Percentiles rank a stretch among this genome's conserved stretches.
Conservation (phyloP, 1,140 invertebrate species). For the Microplitis mediator region DNA sequence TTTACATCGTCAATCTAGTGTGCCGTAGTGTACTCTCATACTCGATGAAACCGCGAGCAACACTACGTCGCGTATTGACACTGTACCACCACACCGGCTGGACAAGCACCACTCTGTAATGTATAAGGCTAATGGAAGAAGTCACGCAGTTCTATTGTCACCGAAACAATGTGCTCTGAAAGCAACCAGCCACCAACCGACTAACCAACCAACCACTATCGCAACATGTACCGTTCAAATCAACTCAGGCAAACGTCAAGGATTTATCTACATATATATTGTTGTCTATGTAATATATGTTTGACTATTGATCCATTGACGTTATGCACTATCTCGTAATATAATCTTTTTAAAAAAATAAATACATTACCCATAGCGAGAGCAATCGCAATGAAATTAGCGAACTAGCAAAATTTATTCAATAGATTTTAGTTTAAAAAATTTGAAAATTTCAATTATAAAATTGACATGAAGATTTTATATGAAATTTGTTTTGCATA, state of each 20-base stretch:
- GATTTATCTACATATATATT: not conserved
- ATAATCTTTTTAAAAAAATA: too few species aligned
- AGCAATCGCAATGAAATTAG: too few species aligned
- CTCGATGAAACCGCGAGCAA: conserved; percentile 2
- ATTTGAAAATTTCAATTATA: too few species aligned
- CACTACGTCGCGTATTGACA: conserved; percentile 37
- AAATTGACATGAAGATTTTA: too few species aligned
- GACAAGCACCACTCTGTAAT: conserved; percentile 44
- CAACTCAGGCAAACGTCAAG: not conserved
- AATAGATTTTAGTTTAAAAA: too few species aligned
- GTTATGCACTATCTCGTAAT: too few species aligned
- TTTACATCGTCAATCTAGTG: not conserved
- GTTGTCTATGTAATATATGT: not conserved
- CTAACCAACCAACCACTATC: not conserved
- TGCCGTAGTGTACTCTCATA: not conserved
- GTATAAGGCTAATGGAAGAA: conserved; percentile 53
- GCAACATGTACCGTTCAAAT: not conserved
- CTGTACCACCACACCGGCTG: conserved; percentile 26
- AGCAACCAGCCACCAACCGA: not conserved
- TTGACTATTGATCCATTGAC: not conserved
- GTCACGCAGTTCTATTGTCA: conserved; percentile 56
- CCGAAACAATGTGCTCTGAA: conserved; percentile 36
- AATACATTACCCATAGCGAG: too few species aligned
- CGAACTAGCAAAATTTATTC: too few species aligned
- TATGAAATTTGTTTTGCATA: too few species aligned